These are phyloP conservation scores for Nibea albiflora DNA, from an alignment of 2,113 vertebrate species.

Conservation along the genomic window DNA sequence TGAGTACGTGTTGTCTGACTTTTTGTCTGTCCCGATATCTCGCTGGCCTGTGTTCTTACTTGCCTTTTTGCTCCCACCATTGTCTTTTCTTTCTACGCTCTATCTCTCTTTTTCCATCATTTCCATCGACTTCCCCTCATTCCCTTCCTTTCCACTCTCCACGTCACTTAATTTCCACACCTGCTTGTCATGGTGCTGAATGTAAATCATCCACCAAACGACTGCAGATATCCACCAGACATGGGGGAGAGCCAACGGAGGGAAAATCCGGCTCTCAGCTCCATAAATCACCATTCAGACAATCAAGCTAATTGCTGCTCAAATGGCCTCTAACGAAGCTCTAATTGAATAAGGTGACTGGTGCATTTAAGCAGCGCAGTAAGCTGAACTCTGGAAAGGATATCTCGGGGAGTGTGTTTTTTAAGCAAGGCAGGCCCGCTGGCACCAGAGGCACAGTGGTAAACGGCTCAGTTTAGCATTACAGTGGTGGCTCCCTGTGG, in stretches of 20 bases:
- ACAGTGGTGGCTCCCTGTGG: slow-evolving; percentile 76
- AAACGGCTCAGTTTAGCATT: slow-evolving; percentile 76
- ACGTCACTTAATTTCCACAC: slow-evolving; percentile 65
- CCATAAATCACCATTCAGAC: slow-evolving; percentile 77
- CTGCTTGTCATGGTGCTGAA: slow-evolving; percentile 67
- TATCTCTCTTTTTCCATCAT: slow-evolving; percentile 43
- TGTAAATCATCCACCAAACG: slow-evolving; percentile 68
- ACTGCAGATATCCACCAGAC: slow-evolving; percentile 65
- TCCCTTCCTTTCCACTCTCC: slow-evolving; percentile 42
- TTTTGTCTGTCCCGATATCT: slow-evolving; percentile 19
- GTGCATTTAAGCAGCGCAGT: slow-evolving; percentile 56
- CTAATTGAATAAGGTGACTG: slow-evolving; percentile 73
- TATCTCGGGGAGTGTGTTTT: slow-evolving; percentile 58
- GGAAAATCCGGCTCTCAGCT: slow-evolving; percentile 42
- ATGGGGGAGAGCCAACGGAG: slow-evolving; percentile 36
- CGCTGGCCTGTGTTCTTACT: background rate
- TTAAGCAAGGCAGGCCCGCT: slow-evolving; percentile 61
- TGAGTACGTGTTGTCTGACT: background rate
- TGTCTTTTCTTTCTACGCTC: slow-evolving; percentile 28
- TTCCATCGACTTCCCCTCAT: slow-evolving; percentile 35
- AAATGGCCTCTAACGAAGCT: slow-evolving; percentile 64
- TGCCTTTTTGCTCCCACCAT: slow-evolving; percentile 28
- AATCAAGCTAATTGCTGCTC: slow-evolving; percentile 73
- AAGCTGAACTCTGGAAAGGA: slow-evolving; percentile 66
- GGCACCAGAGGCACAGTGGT: slow-evolving; percentile 70